Evolutionary conservation across 1,140 invertebrate species (phyloP).

Genomic region (Aporrectodea caliginosa): DNA sequence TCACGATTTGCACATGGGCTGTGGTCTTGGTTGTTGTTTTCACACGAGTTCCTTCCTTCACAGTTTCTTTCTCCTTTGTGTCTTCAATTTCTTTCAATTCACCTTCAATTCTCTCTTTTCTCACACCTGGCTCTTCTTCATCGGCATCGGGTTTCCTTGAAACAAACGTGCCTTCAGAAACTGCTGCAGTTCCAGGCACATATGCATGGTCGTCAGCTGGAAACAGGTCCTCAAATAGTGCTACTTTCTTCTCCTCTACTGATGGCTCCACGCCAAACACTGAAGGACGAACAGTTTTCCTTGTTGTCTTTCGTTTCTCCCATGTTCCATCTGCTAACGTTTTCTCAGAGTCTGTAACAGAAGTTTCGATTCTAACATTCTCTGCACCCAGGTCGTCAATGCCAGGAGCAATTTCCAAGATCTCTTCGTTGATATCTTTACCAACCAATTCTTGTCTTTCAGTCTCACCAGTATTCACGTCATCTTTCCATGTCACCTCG

Average conservation of each 20-base stretch:
- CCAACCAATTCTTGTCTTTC: background rate
- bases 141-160: too few relatives aligned
- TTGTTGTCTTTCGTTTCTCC: background rate
- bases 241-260: background rate
- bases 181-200: too few relatives aligned
- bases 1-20: background rate
- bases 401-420: background rate
- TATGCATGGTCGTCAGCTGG: too few relatives aligned
- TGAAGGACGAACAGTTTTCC: background rate
- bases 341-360: background rate
- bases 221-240: too few relatives aligned
- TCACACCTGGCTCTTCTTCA: too few relatives aligned
- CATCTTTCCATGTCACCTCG: background rate
- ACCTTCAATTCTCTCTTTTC: background rate
- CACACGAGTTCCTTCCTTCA: background rate
- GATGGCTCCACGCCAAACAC: background rate
- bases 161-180: too few relatives aligned
- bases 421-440: background rate
- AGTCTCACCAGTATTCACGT: background rate
- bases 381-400: background rate
- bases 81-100: background rate
- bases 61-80: background rate
- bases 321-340: background rate
- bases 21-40: background rate
- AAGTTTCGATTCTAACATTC: background rate